Percentiles rank a stretch among this genome's conserved stretches.
phyloP scores from a whole-genome alignment of 2,888 invertebrate species.

The Heliconius sara region DNA sequence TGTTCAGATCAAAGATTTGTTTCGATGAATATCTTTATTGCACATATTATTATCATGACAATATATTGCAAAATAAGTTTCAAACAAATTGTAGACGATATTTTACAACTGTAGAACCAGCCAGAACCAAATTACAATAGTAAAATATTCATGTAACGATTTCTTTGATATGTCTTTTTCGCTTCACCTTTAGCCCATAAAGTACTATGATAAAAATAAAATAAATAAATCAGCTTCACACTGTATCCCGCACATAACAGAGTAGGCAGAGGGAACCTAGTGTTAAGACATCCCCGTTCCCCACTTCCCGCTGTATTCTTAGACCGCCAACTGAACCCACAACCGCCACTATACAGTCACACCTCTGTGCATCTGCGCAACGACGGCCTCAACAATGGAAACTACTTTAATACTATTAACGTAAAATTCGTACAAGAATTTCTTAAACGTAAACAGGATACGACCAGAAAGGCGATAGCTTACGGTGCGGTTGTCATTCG shows the following conservation, averaged over 20 bases:
- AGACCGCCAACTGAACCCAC: too few relatives aligned
- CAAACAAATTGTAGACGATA: neutral
- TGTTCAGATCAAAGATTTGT: neutral
- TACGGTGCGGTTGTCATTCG: constrained; percentile 13
- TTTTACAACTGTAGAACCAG: neutral
- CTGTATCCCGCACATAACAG: too few relatives aligned
- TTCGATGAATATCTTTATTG: neutral
- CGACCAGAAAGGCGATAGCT: neutral
- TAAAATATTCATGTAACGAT: neutral
- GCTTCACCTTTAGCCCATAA: neutral
- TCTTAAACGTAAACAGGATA: constrained; percentile 14
- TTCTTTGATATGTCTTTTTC: neutral
- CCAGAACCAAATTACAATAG: neutral
- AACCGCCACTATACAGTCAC: too few relatives aligned
- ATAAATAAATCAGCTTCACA: neutral
- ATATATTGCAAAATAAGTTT: neutral
- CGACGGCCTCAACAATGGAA: neutral
- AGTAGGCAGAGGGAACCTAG: too few relatives aligned
- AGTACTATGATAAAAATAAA: neutral
- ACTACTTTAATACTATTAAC: neutral
- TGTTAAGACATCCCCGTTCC: too few relatives aligned
- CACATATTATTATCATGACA: constrained; percentile 8
- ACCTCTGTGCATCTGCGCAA: neutral
- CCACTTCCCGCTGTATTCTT: too few relatives aligned
- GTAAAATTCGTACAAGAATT: neutral